A percentile compares a stretch with the other conserved stretches of the same genome.
Conservation (phyloP, 1,140 invertebrate genomes). For the Macrobrachium rosenbergii region DNA sequence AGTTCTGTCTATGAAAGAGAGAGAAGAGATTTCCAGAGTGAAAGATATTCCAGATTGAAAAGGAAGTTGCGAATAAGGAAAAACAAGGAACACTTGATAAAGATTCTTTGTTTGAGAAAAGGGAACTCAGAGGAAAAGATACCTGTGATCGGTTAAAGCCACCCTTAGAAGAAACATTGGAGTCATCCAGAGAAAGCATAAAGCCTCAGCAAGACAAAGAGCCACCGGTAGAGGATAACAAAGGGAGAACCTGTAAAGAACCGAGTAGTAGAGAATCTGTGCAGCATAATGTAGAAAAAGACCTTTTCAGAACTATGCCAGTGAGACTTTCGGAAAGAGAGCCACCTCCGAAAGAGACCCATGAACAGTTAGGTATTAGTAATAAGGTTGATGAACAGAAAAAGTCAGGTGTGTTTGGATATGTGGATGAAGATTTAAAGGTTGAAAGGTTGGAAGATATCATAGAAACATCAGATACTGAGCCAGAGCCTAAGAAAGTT, state of each 20-base stretch:
- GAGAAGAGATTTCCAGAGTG: background rate
- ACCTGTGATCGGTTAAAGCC: no score
- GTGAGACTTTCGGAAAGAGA: no score
- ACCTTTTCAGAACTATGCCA: no score
- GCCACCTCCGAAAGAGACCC: no score
- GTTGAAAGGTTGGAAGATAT: conserved; percentile 60
- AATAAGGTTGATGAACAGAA: conserved; percentile 5
- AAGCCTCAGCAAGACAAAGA: background rate
- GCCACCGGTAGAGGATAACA: background rate
- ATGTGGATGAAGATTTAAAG: conserved; percentile 48
- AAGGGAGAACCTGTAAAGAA: background rate
- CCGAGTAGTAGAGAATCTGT: background rate
- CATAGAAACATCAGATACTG: conserved; percentile 57
- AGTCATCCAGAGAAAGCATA: background rate
- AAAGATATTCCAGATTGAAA: background rate
- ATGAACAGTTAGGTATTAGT: conserved; percentile 7
- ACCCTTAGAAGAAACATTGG: background rate
- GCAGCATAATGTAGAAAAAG: no score
- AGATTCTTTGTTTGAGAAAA: conserved; percentile 5
- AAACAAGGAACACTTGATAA: background rate
- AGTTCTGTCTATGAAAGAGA: conserved; percentile 13
- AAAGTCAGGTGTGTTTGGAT: conserved; percentile 37
- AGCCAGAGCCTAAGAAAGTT: conserved; percentile 56
- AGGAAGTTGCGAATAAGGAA: background rate
- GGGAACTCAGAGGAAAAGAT: background rate